A percentile compares a stretch with the other conserved stretches of the same genome.
Evolutionary conservation across 2,113 vertebrate genomes (phyloP).

Genomic region (Labeo catla): DNA sequence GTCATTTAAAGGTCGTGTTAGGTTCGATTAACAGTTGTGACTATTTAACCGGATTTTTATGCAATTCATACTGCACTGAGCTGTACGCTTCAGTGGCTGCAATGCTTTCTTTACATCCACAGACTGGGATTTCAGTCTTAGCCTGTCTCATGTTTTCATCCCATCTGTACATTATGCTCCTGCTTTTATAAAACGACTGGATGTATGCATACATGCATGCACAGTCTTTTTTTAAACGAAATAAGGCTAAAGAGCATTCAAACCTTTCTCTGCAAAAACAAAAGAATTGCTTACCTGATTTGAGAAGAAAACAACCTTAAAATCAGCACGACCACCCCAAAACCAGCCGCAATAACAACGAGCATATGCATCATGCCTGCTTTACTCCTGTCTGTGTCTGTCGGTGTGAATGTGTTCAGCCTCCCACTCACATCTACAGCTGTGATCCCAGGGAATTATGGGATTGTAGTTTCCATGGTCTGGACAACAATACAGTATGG

Average conservation of each 20-base stretch:
- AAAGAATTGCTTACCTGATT: conserved; percentile 79
- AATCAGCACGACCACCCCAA: conserved; percentile 73
- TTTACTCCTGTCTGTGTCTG: not conserved
- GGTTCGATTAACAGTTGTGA: not conserved
- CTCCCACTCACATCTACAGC: conserved; percentile 49
- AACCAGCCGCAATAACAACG: conserved; percentile 69
- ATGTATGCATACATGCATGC: not conserved
- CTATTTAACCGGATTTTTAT: not conserved
- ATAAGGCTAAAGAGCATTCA: not conserved
- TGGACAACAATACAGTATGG: not conserved
- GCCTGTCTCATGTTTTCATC: not conserved
- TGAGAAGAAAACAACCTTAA: conserved; percentile 76
- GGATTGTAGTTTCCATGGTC: conserved; percentile 72
- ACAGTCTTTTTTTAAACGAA: not conserved
- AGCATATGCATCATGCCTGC: conserved; percentile 53
- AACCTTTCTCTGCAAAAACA: not conserved
- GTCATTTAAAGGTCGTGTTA: not conserved
- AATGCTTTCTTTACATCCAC: conserved; percentile 2
- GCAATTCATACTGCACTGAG: not conserved
- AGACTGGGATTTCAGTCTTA: not conserved
- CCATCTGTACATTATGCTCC: not conserved
- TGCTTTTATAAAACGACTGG: not conserved
- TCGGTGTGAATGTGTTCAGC: conserved; percentile 44
- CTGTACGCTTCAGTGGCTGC: not conserved
- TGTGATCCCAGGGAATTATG: conserved; percentile 61